Evolutionary conservation across 2,888 invertebrate genomes (phyloP).

Genomic region (Ornithoptera alexandrae): DNA sequence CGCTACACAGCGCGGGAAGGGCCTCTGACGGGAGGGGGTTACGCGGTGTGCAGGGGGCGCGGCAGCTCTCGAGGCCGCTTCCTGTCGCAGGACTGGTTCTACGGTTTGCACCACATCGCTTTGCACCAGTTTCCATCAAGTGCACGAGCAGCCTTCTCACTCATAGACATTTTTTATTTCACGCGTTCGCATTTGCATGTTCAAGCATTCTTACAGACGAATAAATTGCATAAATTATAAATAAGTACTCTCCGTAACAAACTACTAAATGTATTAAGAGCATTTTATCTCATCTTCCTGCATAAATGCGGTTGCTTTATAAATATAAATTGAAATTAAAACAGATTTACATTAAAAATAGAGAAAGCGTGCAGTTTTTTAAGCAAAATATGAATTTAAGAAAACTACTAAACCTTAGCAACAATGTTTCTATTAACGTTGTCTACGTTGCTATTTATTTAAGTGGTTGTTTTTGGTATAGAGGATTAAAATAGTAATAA

Average conservation of each 20-base stretch:
- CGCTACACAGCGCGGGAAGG: conserved; percentile 42
- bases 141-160: conserved; percentile 63
- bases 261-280: conserved; percentile 30
- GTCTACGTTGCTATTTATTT: not conserved
- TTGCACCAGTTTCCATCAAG: conserved; percentile 72
- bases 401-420: not conserved
- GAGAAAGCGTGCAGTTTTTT: conserved; percentile 26
- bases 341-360: conserved; percentile 25
- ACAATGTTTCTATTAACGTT: not conserved
- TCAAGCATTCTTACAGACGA: conserved; percentile 31
- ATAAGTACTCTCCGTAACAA: conserved; percentile 24
- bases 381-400: conserved; percentile 8
- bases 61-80: conserved; percentile 67
- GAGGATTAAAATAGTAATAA: not conserved
- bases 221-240: conserved; percentile 30
- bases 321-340: conserved; percentile 27
- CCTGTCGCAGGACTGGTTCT: conserved; percentile 76
- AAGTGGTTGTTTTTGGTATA: not conserved
- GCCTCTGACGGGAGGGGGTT: conserved; percentile 29
- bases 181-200: conserved; percentile 42
- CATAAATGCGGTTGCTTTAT: conserved; percentile 16
- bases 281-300: conserved; percentile 19
- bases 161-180: conserved; percentile 47
- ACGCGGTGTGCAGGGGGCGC: conserved; percentile 37
- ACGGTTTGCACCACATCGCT: conserved; percentile 72